phyloP scores from a whole-genome alignment of 1,140 invertebrate genomes.

The Chironomus tepperi region DNA sequence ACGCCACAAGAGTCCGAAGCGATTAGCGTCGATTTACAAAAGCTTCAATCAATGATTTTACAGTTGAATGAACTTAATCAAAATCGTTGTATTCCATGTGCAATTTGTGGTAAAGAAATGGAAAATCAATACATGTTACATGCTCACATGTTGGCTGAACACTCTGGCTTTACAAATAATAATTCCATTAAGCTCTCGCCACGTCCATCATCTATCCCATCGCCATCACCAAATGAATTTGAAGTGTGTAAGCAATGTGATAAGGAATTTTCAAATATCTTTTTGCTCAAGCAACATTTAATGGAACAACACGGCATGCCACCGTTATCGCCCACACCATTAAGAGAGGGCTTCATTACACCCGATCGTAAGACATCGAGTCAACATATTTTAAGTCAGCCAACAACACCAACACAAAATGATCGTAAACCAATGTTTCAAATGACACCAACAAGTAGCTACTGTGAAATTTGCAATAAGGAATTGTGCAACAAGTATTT shows the following conservation, averaged over 20 bases:
- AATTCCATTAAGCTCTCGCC: slow-evolving; percentile 21
- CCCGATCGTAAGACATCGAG: slow-evolving; percentile 33
- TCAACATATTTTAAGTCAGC: slow-evolving; percentile 27
- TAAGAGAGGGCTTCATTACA: slow-evolving; percentile 37
- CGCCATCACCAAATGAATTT: slow-evolving; percentile 28
- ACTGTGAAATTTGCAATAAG: slow-evolving; percentile 99
- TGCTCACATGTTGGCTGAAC: slow-evolving; percentile 52
- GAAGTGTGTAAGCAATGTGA: slow-evolving; percentile 48
- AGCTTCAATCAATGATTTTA: slow-evolving; percentile 84
- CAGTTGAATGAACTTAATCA: slow-evolving; percentile 71
- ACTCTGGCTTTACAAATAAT: slow-evolving; percentile 36
- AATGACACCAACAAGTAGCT: slow-evolving; percentile 70
- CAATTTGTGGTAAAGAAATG: slow-evolving; percentile 50
- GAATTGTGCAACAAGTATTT: slow-evolving; percentile 99
- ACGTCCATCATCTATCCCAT: slow-evolving; percentile 21
- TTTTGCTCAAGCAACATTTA: slow-evolving; percentile 50
- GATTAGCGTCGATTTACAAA: slow-evolving; percentile 71
- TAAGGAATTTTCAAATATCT: slow-evolving; percentile 45
- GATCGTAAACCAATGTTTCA: slow-evolving; percentile 34
- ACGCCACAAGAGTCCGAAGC: slow-evolving; percentile 43
- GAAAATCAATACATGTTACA: slow-evolving; percentile 49
- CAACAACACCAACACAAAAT: slow-evolving; percentile 29
- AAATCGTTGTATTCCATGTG: slow-evolving; percentile 49
- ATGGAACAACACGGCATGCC: slow-evolving; percentile 44
- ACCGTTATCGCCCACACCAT: slow-evolving; percentile 30